Base-by-base conservation (phyloP, 2,113 vertebrate species). In the Ameiurus melas region DNA sequence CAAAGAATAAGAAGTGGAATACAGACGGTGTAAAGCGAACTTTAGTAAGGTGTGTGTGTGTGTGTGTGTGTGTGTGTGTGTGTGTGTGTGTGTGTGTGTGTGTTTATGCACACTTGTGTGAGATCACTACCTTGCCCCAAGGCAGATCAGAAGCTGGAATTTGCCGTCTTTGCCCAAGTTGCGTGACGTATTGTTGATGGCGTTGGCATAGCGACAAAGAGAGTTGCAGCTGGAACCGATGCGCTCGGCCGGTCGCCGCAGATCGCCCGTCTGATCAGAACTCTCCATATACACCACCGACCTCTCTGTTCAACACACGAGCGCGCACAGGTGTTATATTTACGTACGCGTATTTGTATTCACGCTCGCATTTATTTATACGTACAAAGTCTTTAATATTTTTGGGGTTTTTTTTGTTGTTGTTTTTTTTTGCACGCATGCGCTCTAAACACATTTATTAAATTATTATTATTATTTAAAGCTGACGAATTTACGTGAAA, bases 101-200 rank as follows among this genome's bases (percentile, higher is more conserved):
- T 39, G 20, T 43, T 47, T 10, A 66, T n/a, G 22, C 36, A 80
- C 6, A 2, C 16, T 1, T 20, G 14, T 78, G 86, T 4, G 9
- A 25, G 33, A 9, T 84, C 14, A n/a, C 89, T 94, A 99, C 98
- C 98, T 96, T 55, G 97, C 95, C 88, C 98, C 98, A n/a, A 99
- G 94, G 94, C 98, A 99, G 92, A 99, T 94, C 16, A 99, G 94
- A 89, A 99, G 96, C 92, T 99, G 98, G 94, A 99, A 98, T 92
- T 99, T 99, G 39, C 98, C 98, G 0, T 99, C 98, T 92, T 99
- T 99, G 36, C 98, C 98, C 2, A 99, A 98, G 93, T 94, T 98
- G 88, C 98, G 93, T 53, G 97, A 96, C 3, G 97, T 97, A 3
- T 95, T 94, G 75, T 98, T 99, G 90, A 99, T 97, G 86, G 97